These are phyloP conservation scores for Carpatolechia fugitivella DNA, from an alignment of 2,888 invertebrate genomes.

Conservation along the genomic window DNA sequence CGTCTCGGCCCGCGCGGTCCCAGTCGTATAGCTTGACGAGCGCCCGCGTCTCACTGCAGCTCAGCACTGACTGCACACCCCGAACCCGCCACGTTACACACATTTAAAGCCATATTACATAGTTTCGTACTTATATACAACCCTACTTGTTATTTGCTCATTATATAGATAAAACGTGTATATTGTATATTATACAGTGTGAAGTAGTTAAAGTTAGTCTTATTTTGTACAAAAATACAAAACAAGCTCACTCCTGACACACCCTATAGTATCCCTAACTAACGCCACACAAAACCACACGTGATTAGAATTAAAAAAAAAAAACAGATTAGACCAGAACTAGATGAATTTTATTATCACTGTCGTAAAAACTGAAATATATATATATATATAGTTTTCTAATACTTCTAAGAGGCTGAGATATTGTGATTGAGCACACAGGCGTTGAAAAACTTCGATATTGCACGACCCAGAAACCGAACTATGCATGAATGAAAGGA, in stretches of 20 bases:
- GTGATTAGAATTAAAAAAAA: constrained; percentile 37
- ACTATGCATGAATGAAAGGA: neutral
- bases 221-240: neutral
- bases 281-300: constrained; percentile 27
- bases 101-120: constrained; percentile 23
- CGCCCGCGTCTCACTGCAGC: constrained; percentile 49
- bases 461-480: neutral
- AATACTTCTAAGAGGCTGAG: too few species aligned
- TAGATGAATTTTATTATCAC: constrained; percentile 45
- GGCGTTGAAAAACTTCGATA: too few species aligned
- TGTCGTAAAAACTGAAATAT: neutral
- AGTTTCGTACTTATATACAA: constrained; percentile 8
- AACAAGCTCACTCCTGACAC: neutral
- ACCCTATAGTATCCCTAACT: neutral
- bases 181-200: constrained; percentile 11
- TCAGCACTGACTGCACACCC: constrained; percentile 70
- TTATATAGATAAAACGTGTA: neutral
- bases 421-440: neutral
- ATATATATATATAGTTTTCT: too few species aligned
- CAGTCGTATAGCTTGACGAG: constrained; percentile 90
- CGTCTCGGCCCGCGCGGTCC: constrained; percentile 94
- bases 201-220: neutral
- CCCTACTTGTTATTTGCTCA: neutral
- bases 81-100: constrained; percentile 61
- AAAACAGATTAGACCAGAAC: constrained; percentile 30